Base-by-base conservation (phyloP, 2,113 vertebrate species). In the Mus musculus region DNA sequence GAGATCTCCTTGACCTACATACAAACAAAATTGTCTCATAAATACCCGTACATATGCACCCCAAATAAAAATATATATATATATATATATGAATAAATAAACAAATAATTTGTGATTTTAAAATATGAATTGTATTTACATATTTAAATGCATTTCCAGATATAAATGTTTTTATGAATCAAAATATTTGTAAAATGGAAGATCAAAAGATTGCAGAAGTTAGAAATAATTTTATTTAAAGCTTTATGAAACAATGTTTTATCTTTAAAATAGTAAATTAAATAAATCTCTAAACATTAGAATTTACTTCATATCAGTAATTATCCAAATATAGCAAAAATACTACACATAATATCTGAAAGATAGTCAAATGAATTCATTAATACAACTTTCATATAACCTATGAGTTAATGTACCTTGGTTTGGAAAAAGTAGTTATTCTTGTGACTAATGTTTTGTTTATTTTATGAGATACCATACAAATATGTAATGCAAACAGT, bases 391-490 rank as follows among this genome's bases (percentile, higher is more conserved):
- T 36, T 76, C 65, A 24, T 54, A 75, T 94, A 76, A 52, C 33
- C 22, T 59, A 52, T 93, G 88, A 85, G n/a, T 39, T 95, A 94
- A 94, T 81, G 42, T 89, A 81, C 52, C 81, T 96, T 81, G 81
- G 94, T 67, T 54, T 22, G 90, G 16, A 81, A 80, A 96, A 93
- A 13, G 88, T 93, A 87, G 67, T 26, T 95, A 67, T 95, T 89
- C 39, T 88, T 91, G 67, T 61, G 61, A 69, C 61, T 91, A 95
- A 56, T 36, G 33, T 92, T 91, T 87, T 91, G 13, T 26, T 97
- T 86, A 91, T 95, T 91, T 94, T 94, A 46, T 86, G 13, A 93
- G 13, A 82, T 81, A 90, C 33, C 77, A 30, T 54, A 84, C 56
- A 95, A 78, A 20, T 2, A 80, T 87, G 22, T 14, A 28, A 88